Base-by-base conservation (phyloP, 2,113 vertebrate genomes). In the Phainopepla nitens region DNA sequence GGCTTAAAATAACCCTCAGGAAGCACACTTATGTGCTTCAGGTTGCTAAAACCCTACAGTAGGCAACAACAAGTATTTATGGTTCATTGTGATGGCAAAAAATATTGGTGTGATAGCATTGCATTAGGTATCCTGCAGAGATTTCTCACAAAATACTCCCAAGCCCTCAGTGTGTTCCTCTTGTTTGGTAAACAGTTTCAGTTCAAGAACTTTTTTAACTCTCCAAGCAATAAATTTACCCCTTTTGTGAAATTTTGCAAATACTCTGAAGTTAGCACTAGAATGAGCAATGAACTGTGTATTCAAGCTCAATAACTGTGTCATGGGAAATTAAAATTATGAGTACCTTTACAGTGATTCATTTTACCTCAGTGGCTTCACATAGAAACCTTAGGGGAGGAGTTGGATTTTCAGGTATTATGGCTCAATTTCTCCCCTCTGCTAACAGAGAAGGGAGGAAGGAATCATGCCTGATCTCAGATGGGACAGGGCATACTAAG, bases 291-390 rank as follows among this genome's bases (percentile, higher is more conserved):
- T 41, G 69, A 79, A 82, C 39, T 76, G 22, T 62, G 14, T 70
- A 54, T 87, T 50, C 78, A 85, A 22, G 49, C 66, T 66, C 57
- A 82, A 25, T 82, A 89, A 44, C 27, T 69, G 44, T 49, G 22
- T 90, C 69, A 75, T 28, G 27, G 50, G 65, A 93, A 95, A 87
- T 84, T 91, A 75, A 94, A 91, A 89, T 82, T 73, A 84, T 68
- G 39, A 17, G 15, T 81, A 33, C 13, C 29, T 84, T 91, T 79
- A 79, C 5, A 6, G 60, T n/a, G 56, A 87, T 84, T 91, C 23
- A 75, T 91, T 89, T 87, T 75, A n/a, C 73, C 19, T 82, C 39
- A 60, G 53, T 71, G 57, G 11, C 35, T 78, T 95, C 15, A 45
- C 31, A 60, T 13, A 84, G 84, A 81, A 65, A 68, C 19, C 33